Percentiles rank a stretch among this genome's conserved stretches.
These are phyloP conservation scores for Antheraea assamensis DNA, from an alignment of 2,888 invertebrate species.

Conservation along the genomic window DNA sequence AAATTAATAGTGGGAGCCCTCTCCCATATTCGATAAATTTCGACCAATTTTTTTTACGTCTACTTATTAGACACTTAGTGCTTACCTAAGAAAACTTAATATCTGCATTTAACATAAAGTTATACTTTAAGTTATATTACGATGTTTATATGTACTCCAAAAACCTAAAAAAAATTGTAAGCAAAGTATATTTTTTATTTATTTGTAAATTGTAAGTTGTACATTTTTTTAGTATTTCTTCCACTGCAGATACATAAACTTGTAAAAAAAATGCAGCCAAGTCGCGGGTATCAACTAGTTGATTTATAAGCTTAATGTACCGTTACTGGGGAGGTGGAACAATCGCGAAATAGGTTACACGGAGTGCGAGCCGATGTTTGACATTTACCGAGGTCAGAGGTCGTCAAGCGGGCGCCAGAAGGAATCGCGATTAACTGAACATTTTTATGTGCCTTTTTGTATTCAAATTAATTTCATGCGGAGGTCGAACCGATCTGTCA, in stretches of 20 bases:
- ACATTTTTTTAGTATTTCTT: too few relatives aligned
- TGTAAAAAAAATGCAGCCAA: neutral
- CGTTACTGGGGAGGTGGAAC: neutral
- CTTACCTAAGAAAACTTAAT: too few relatives aligned
- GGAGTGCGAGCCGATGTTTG: slow-evolving; percentile 4
- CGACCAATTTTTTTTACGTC: too few relatives aligned
- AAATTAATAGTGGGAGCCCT: too few relatives aligned
- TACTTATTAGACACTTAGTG: too few relatives aligned
- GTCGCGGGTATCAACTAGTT: neutral
- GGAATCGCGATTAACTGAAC: neutral
- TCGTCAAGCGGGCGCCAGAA: slow-evolving; percentile 5
- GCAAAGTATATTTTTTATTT: too few relatives aligned
- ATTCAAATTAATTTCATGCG: neutral
- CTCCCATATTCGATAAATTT: too few relatives aligned
- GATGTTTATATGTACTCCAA: too few relatives aligned
- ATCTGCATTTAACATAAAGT: too few relatives aligned
- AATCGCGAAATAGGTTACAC: slow-evolving; percentile 9
- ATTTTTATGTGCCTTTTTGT: neutral
- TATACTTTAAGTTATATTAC: too few relatives aligned
- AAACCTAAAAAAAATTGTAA: too few relatives aligned
- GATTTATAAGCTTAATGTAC: neutral
- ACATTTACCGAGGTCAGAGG: slow-evolving; percentile 9
- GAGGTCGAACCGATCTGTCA: neutral
- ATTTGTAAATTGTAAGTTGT: too few relatives aligned
- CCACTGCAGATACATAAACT: neutral